A percentile compares a stretch with the other conserved stretches of the same genome.
Evolutionary conservation across 2,797 vertebrate genomes (phyloP).

Genomic region (Rousettus madagascariensis): DNA sequence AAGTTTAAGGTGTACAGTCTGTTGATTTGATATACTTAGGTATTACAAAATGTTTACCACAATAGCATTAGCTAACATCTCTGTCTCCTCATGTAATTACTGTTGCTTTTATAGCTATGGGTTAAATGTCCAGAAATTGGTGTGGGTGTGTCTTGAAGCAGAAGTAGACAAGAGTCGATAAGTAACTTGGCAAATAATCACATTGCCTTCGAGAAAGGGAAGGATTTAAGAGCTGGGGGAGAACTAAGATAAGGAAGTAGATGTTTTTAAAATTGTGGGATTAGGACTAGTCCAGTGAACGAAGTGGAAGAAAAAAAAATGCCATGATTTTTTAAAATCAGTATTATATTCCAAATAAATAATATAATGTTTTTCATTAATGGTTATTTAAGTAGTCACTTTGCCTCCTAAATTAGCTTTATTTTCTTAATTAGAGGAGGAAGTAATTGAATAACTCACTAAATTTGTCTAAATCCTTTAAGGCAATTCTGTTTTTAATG

Average conservation of each 20-base stretch:
- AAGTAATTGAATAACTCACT: constrained; percentile 80
- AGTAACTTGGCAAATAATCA: constrained; percentile 73
- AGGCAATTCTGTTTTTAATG: constrained; percentile 77
- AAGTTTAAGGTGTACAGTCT: not conserved
- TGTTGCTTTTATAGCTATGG: not conserved
- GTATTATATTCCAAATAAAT: constrained; percentile 67
- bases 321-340: not conserved
- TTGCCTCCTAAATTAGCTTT: constrained; percentile 60
- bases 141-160: constrained; percentile 41
- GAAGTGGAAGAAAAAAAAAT: constrained; percentile 41
- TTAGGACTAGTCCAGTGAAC: constrained; percentile 72
- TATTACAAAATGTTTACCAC: not conserved
- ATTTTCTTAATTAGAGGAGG: constrained; percentile 73
- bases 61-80: not conserved
- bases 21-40: not conserved
- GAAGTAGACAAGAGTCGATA: constrained; percentile 69
- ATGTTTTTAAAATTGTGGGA: constrained; percentile 68
- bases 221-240: constrained; percentile 67
- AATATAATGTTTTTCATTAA: constrained; percentile 67
- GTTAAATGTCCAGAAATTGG: constrained; percentile 53
- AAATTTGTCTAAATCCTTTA: constrained; percentile 73
- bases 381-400: constrained; percentile 68
- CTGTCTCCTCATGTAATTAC: not conserved
- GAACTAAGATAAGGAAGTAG: constrained; percentile 58
- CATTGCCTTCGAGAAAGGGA: constrained; percentile 62